phyloP scores from a whole-genome alignment of 2,888 invertebrate species.

The Lasioglossum calceatum region DNA sequence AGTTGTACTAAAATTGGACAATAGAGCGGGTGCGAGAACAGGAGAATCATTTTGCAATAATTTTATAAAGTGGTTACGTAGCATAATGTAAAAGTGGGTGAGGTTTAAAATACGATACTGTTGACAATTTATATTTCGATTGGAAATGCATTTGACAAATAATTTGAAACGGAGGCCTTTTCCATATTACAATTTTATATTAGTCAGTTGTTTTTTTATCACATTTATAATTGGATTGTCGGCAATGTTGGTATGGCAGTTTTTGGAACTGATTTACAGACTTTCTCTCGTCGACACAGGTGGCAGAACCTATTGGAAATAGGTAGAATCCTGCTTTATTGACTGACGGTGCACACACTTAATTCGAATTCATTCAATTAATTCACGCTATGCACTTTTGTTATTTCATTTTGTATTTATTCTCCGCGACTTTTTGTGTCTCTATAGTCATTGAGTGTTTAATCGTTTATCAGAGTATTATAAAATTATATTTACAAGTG shows the following conservation, averaged over 20 bases:
- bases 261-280: not conserved
- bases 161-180: conserved; percentile 32
- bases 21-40: not conserved
- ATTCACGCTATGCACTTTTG: not conserved
- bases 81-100: conserved; percentile 32
- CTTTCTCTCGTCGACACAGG: conserved; percentile 44
- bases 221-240: not conserved
- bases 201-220: conserved; percentile 36
- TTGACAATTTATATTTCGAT: not conserved
- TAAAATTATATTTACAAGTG: not conserved
- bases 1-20: conserved; percentile 43
- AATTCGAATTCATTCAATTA: not conserved
- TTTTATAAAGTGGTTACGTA: not conserved
- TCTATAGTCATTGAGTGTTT: not conserved
- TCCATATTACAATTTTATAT: conserved; percentile 18
- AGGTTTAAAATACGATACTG: not conserved
- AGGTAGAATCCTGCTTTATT: conserved; percentile 26
- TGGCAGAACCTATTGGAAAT: conserved; percentile 51
- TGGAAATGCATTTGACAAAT: conserved; percentile 14
- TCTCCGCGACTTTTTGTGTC: not conserved
- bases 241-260: not conserved
- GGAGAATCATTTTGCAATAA: conserved; percentile 29
- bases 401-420: not conserved
- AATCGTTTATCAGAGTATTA: not conserved
- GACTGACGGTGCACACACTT: not conserved